Conservation (phyloP, 2,113 vertebrate species). For the Forbesichthys papilliferus region DNA sequence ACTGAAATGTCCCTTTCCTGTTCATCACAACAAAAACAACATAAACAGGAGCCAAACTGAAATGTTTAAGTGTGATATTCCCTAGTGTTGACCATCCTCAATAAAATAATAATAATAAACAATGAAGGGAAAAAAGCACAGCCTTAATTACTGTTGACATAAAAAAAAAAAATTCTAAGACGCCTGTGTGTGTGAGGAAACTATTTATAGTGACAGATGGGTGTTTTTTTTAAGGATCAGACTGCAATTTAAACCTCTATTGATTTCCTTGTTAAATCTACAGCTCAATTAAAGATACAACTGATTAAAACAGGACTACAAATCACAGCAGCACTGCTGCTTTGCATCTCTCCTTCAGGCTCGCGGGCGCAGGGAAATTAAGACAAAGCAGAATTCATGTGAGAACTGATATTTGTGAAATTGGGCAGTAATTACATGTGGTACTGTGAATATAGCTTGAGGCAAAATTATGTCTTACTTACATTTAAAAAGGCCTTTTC, state of each 20-base stretch:
- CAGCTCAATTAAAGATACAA: slow-evolving; percentile 75
- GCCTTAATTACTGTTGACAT: slow-evolving; percentile 65
- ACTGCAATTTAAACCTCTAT: slow-evolving; percentile 71
- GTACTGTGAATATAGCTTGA: background rate
- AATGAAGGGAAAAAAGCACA: slow-evolving; percentile 32
- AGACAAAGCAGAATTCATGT: background rate
- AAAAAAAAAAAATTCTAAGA: slow-evolving; percentile 57
- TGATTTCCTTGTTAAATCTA: slow-evolving; percentile 78
- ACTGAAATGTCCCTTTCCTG: too few relatives aligned
- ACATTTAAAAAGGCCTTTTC: background rate
- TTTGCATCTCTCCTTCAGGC: background rate
- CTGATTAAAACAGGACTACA: slow-evolving; percentile 70
- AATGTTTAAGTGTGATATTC: too few relatives aligned
- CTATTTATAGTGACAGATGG: slow-evolving; percentile 69
- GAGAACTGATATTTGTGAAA: slow-evolving; percentile 24
- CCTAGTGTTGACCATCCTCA: background rate
- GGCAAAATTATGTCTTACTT: background rate
- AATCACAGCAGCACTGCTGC: slow-evolving; percentile 27
- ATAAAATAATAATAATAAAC: slow-evolving; percentile 33
- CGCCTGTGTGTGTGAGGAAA: slow-evolving; percentile 51
- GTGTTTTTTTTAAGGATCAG: slow-evolving; percentile 67
- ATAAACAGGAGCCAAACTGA: too few relatives aligned
- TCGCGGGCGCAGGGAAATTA: slow-evolving; percentile 24
- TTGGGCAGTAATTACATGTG: background rate
- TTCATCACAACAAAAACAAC: too few relatives aligned